These are phyloP conservation scores for Siniperca undulata DNA, from an alignment of 2,797 vertebrate species.

Conservation along the genomic window DNA sequence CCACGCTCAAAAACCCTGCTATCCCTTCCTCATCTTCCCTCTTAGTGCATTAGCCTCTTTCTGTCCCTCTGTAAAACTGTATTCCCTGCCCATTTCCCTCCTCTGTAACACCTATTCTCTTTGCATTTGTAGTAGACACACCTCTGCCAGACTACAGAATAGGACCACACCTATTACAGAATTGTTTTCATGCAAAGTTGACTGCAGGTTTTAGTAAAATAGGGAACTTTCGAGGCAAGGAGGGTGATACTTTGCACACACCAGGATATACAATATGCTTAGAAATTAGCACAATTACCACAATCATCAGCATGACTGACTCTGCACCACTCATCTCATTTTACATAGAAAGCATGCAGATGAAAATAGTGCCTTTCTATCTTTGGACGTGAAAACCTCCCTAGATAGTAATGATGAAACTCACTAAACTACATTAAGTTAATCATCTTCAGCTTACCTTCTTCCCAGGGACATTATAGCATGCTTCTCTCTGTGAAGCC, in stretches of 20 bases:
- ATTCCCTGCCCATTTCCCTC: slow-evolving; percentile 31
- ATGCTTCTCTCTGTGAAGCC: background rate
- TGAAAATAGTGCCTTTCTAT: slow-evolving; percentile 12
- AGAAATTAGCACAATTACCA: background rate
- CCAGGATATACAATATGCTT: background rate
- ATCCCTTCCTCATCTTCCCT: slow-evolving; percentile 29
- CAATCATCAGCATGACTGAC: background rate
- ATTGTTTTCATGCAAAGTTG: slow-evolving; percentile 15
- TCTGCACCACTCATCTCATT: background rate
- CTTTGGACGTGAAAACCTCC: background rate
- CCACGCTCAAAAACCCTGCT: slow-evolving; percentile 30
- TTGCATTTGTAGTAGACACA: background rate
- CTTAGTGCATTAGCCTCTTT: slow-evolving; percentile 8
- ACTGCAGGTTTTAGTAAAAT: slow-evolving; percentile 6
- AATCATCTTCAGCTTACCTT: background rate
- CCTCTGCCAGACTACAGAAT: slow-evolving; percentile 2
- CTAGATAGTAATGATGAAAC: background rate
- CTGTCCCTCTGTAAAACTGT: background rate
- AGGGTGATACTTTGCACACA: background rate
- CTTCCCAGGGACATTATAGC: background rate
- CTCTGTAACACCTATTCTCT: slow-evolving; percentile 15
- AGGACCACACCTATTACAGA: slow-evolving; percentile 23
- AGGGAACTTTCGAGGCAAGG: background rate
- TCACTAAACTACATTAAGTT: background rate
- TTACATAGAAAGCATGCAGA: slow-evolving; percentile 9